These are phyloP conservation scores for Eulemur rufifrons DNA, from an alignment of 2,113 vertebrate species.

Conservation along the genomic window DNA sequence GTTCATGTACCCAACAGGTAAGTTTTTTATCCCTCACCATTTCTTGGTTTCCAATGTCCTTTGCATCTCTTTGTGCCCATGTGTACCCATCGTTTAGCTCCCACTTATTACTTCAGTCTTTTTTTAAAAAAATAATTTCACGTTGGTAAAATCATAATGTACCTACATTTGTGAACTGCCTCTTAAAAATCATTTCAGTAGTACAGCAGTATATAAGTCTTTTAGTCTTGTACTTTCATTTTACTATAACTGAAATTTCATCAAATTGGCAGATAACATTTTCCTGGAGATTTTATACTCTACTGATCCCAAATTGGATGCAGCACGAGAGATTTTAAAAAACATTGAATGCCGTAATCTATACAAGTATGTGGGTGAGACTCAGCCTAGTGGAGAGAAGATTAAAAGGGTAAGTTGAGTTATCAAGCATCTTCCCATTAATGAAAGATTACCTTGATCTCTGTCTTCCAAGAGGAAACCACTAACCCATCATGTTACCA, in stretches of 20 bases:
- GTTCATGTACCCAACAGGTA: no score
- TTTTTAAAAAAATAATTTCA: background rate
- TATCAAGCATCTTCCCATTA: background rate
- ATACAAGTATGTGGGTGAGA: slow-evolving; percentile 92
- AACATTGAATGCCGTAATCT: slow-evolving; percentile 90
- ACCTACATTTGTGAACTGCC: background rate
- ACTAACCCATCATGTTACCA: background rate
- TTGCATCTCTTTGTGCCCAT: no score
- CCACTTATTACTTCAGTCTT: no score
- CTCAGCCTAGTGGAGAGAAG: slow-evolving; percentile 72
- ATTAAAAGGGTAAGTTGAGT: slow-evolving; percentile 77
- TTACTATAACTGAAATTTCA: slow-evolving; percentile 57
- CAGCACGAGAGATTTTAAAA: slow-evolving; percentile 87
- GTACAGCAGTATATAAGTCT: background rate
- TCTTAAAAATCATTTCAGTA: background rate
- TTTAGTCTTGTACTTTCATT: background rate
- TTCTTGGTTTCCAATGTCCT: no score
- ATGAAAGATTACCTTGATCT: background rate
- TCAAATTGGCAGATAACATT: slow-evolving; percentile 88
- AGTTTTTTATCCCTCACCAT: no score
- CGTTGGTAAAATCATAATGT: background rate
- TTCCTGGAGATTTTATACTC: slow-evolving; percentile 95
- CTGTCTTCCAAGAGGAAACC: background rate
- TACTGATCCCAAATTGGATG: slow-evolving; percentile 82
- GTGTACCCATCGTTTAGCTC: no score